Evolutionary conservation across 2,113 vertebrate genomes (phyloP), one percentile per base, ranked within the genome.

Genomic region (Scomber scombrus): DNA sequence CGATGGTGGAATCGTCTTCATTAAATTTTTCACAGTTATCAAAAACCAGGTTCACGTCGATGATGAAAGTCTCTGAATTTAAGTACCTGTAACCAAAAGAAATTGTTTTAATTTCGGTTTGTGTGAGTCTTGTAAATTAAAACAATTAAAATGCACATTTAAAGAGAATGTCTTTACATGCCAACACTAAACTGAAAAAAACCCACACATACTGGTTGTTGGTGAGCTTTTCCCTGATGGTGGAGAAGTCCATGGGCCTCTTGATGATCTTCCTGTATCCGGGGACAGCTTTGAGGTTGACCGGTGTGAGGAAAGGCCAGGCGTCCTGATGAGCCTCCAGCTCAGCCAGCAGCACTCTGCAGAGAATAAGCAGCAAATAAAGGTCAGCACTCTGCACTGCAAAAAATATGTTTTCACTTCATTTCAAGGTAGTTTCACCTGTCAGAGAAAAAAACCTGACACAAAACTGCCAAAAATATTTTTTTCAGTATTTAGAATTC

Each of bases 11-110:
- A 86, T 99, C 96, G 60, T 99, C 98, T 95, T 99, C 97, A 70
- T 99, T 99, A 89, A 98, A 99, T 82, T 95, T 97, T 96, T 98
- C 97, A 94, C 98, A 99, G 96, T 99, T 99, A 93, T 99, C 97
- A 88, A 99, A 99, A 89, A 99, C 97, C 90, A 99, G 95, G 93
- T 97, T 98, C 92, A 98, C 96, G 78, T 99, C 98, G n/a, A 96
- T 89, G 51, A 97, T 96, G 93, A 99, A 99, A 2, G 96, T 95
- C 93, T 98, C 97, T 85, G 96, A 92, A 85, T 95, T 97, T 34
- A 95, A 91, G 87, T 99, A 99, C 90, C 98, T 99, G 92, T 5
- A 84, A 85, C 3, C 1, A 67, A 66, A 3, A 73, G 31, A 71
- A 62, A 60, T 12, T 0, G 45, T 29, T 70, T 69, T 31, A 15